Base-by-base conservation (phyloP, 2,888 invertebrate species). In the Tenthredo scrophulariae region DNA sequence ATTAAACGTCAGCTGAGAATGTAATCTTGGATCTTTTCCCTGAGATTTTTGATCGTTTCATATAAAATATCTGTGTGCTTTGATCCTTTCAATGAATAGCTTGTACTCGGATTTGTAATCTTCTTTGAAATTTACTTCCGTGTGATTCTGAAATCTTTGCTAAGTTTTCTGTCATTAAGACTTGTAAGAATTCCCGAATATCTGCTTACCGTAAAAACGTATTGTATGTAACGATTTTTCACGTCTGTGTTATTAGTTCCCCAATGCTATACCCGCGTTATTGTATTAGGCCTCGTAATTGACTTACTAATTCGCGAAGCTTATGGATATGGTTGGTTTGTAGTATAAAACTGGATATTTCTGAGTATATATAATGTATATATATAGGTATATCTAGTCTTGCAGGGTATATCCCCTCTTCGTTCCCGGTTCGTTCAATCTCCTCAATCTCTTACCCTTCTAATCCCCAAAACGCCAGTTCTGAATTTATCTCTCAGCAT, bases 361-460 rank as follows among this genome's bases (percentile, higher is more conserved):
- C 22, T 62, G 26, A 3, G 13, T 9, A 26, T 62, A 26, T 62
- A 7, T 62, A 62, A 62, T 3, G 13, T 9, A 26, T 62, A 26
- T 62, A 7, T 62, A 62, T 13, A 13, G 10, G 26, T 62, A 62
- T 62, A 22, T 62, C 7, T 13, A 62, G 10, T 62, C 62, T 74
- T 15, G 67, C 15, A 18, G 29, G 18, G 15, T 33, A 26, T 67
- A 26, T 15, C 67, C 67, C 15, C 4, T 6, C 10, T 33, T 33
- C 65, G 13, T 29, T 22, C 65, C 74, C 37, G 7, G 74, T 67
- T 67, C 33, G 74, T 54, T 77, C 50, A 77, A 77, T 77, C 77
- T 77, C 33, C 77, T 33, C 77, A 77, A 77, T 77, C 77, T 77
- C 29, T 26, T 54, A 50, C 26, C 77, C 77, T 33, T 77, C 54